Percentiles rank a stretch among this genome's conserved stretches.
Evolutionary conservation across 2,888 invertebrate species (phyloP).

Genomic region (Acanthosoma haemorrhoidale): DNA sequence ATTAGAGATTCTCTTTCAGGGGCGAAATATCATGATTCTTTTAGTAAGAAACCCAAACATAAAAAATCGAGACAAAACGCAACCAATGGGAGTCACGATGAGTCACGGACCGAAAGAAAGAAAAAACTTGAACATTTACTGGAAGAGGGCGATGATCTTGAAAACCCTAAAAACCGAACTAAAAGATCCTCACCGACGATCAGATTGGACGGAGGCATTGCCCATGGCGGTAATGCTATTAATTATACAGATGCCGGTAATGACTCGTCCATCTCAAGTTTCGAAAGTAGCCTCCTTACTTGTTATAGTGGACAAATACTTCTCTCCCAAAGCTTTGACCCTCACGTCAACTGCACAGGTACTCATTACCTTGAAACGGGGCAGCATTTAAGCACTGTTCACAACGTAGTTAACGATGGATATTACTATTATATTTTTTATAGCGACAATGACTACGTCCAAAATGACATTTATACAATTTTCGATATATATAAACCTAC

Average conservation of each 20-base stretch:
- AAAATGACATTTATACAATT: constrained; percentile 74
- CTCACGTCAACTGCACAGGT: constrained; percentile 62
- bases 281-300: constrained; percentile 67
- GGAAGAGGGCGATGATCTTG: constrained; percentile 37
- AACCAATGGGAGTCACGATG: constrained; percentile 15
- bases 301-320: constrained; percentile 73
- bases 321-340: constrained; percentile 65
- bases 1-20: neutral
- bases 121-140: constrained; percentile 8
- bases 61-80: neutral
- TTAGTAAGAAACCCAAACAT: neutral
- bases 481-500: constrained; percentile 82
- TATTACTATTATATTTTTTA: constrained; percentile 88
- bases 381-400: constrained; percentile 62
- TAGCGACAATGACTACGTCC: constrained; percentile 74
- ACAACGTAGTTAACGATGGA: constrained; percentile 68
- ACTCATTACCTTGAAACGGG: constrained; percentile 62
- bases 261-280: constrained; percentile 72
- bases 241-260: constrained; percentile 44
- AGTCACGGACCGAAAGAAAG: constrained; percentile 23
- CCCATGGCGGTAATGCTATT: constrained; percentile 64
- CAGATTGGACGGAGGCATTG: constrained; percentile 65
- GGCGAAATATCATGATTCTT: neutral
- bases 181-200: constrained; percentile 24
- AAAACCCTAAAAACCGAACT: constrained; percentile 31